These are phyloP conservation scores for Notarius lentiginosus DNA, from an alignment of 2,113 vertebrate species.

Conservation along the genomic window DNA sequence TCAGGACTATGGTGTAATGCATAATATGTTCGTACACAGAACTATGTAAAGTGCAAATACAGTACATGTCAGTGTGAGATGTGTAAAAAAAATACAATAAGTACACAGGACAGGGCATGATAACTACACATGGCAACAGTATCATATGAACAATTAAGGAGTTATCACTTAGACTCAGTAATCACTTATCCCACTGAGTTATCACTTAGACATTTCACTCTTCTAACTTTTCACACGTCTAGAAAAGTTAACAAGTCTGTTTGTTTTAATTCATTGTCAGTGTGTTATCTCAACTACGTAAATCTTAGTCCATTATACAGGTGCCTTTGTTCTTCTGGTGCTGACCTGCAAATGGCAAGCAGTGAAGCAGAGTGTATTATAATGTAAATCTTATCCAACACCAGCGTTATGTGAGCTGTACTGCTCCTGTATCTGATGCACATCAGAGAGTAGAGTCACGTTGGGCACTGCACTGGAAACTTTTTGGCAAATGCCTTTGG, in stretches of 20 bases:
- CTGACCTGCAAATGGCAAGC: conserved; percentile 38
- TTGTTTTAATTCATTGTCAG: conserved; percentile 47
- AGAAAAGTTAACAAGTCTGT: conserved; percentile 44
- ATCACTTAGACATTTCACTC: not conserved
- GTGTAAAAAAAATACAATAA: not conserved
- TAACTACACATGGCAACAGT: not conserved
- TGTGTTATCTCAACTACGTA: conserved; percentile 27
- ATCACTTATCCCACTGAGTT: not conserved
- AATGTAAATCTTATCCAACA: conserved; percentile 50
- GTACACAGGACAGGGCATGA: not conserved
- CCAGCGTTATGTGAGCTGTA: conserved; percentile 18
- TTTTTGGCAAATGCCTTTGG: conserved; percentile 32
- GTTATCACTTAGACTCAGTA: too few species aligned
- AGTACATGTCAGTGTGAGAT: not conserved
- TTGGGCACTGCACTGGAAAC: conserved; percentile 27
- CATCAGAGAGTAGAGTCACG: not conserved
- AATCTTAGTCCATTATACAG: conserved; percentile 42
- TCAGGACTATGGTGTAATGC: not conserved
- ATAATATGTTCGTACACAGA: not conserved
- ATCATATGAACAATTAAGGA: not conserved
- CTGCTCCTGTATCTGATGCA: conserved; percentile 10
- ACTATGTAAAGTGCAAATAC: not conserved
- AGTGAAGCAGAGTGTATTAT: conserved; percentile 42
- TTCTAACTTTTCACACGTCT: conserved; percentile 19
- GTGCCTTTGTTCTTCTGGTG: conserved; percentile 13